These are phyloP conservation scores for Polymixis lichenea DNA, from an alignment of 2,888 invertebrate species.

Conservation along the genomic window DNA sequence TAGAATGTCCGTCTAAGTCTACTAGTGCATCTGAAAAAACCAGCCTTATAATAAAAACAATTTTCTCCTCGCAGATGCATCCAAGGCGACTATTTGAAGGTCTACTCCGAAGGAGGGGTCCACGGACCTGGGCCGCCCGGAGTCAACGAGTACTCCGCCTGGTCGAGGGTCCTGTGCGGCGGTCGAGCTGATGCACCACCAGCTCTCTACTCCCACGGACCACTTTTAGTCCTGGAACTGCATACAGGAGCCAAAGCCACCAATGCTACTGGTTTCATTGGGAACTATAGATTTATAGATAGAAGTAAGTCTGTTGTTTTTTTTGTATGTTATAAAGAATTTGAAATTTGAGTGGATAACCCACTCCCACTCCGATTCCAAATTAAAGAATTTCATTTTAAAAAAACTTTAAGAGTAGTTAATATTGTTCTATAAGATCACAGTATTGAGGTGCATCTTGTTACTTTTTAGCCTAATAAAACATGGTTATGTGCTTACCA, in stretches of 20 bases:
- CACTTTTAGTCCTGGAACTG: conserved; percentile 93
- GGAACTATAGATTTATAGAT: conserved; percentile 94
- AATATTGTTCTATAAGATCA: too few species aligned
- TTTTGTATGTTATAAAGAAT: too few species aligned
- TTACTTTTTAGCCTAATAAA: too few species aligned
- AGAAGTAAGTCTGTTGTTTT: conserved; percentile 87
- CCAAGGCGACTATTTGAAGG: conserved; percentile 93
- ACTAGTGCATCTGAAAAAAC: background rate
- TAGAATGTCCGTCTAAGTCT: background rate
- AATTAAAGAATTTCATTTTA: too few species aligned
- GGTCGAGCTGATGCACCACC: conserved; percentile 93
- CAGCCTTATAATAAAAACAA: background rate
- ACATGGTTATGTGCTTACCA: too few species aligned
- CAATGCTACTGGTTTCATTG: conserved; percentile 93
- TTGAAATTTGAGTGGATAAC: too few species aligned
- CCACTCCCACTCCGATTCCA: too few species aligned
- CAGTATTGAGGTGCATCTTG: too few species aligned
- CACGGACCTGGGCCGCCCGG: conserved; percentile 93
- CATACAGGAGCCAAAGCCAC: conserved; percentile 90
- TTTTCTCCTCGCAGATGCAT: conserved; percentile 91
- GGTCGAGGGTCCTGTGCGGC: conserved; percentile 94
- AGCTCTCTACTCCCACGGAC: conserved; percentile 94
- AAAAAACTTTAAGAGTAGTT: too few species aligned
- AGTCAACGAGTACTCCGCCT: conserved; percentile 94
- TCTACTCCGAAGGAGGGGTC: conserved; percentile 94